Evolutionary conservation across 2,797 vertebrate genomes (phyloP).

Genomic region (Argya squamiceps): DNA sequence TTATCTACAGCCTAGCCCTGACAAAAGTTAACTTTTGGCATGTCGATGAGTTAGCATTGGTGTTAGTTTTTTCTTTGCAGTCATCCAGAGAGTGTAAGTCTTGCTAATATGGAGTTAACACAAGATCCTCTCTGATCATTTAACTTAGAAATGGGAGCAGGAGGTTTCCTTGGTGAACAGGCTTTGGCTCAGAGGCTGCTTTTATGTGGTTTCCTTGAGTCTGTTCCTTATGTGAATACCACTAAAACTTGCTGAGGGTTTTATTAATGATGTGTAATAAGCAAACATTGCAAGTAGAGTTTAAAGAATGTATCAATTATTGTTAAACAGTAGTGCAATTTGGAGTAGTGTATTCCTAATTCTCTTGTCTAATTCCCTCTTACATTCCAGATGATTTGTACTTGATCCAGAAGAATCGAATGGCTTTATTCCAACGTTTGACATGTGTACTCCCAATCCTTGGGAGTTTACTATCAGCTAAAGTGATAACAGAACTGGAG

Average conservation of each 20-base stretch:
- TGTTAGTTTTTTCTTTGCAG: background rate
- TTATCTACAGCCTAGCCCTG: background rate
- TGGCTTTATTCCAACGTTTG: constrained; percentile 88
- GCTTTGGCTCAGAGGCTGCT: background rate
- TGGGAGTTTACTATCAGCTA: constrained; percentile 86
- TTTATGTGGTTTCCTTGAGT: background rate
- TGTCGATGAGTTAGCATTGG: rapidly evolving
- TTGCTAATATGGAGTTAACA: background rate
- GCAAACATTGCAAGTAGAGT: background rate
- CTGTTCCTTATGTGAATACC: background rate
- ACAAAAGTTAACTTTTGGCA: background rate
- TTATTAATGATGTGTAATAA: background rate
- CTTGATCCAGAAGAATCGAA: constrained; percentile 91
- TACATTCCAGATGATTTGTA: constrained; percentile 87
- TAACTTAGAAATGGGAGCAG: background rate
- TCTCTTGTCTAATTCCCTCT: background rate
- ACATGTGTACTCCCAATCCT: constrained; percentile 88
- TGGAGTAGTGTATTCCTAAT: background rate
- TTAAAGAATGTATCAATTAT: background rate
- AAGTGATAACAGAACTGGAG: constrained; percentile 85
- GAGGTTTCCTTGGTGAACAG: background rate
- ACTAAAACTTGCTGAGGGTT: background rate
- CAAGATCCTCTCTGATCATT: background rate
- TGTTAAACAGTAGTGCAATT: background rate
- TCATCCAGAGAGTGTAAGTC: background rate